Evolutionary conservation across 2,113 vertebrate species (phyloP).

Genomic region (Terrapene triunguis): DNA sequence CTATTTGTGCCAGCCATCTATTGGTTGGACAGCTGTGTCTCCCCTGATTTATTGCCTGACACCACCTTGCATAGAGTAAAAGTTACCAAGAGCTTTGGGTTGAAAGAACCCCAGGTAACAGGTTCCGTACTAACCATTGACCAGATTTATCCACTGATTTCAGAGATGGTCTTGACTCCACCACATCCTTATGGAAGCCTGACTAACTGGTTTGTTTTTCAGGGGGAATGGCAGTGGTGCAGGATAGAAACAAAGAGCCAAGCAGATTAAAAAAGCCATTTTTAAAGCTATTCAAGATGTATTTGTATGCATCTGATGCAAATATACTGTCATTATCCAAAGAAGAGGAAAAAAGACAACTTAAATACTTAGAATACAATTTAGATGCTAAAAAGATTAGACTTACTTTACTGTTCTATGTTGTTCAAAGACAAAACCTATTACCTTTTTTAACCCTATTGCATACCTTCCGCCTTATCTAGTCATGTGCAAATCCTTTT

Average conservation of each 20-base stretch:
- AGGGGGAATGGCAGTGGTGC: neutral
- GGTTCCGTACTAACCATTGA: neutral
- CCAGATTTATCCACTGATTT: neutral
- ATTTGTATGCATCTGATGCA: constrained; percentile 22
- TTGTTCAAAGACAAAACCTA: constrained; percentile 52
- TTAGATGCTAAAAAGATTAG: neutral
- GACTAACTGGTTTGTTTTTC: neutral
- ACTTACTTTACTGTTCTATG: neutral
- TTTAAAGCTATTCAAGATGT: neutral
- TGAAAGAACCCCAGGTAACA: no score
- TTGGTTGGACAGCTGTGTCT: no score
- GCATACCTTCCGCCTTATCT: constrained; percentile 23
- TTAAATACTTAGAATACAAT: constrained; percentile 42
- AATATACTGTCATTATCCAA: constrained; percentile 53
- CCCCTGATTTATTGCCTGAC: no score
- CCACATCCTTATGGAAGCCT: neutral
- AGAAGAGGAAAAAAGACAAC: constrained; percentile 35
- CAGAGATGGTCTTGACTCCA: neutral
- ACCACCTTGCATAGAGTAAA: no score
- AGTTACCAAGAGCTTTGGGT: no score
- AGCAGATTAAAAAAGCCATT: neutral
- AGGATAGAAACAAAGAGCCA: neutral
- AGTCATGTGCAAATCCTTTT: constrained; percentile 38
- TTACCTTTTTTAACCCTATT: constrained; percentile 31
- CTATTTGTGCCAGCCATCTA: no score